Conservation (phyloP, 2,113 vertebrate species). For the Pontoporia blainvillei region DNA sequence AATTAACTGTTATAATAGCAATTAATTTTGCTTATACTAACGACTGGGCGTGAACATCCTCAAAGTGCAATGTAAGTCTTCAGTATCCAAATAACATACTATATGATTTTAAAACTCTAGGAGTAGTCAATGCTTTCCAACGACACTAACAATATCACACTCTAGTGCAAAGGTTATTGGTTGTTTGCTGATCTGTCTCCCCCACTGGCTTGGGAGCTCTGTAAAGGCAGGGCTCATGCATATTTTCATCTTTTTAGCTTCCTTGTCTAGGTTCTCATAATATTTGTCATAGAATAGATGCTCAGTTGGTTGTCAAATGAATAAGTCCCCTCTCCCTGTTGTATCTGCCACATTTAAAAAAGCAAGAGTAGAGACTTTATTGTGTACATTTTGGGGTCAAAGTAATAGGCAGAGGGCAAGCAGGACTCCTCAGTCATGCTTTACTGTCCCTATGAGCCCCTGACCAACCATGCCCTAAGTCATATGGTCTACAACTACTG, state of each 20-base stretch:
- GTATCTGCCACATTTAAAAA: conserved; percentile 16
- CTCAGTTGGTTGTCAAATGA: neutral
- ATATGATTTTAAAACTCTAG: neutral
- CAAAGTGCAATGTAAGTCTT: neutral
- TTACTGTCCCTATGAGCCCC: neutral
- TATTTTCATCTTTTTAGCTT: neutral
- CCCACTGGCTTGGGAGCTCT: neutral
- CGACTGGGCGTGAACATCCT: neutral
- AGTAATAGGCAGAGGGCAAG: neutral
- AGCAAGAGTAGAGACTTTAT: neutral
- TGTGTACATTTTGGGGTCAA: neutral
- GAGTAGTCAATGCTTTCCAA: neutral
- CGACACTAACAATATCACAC: neutral
- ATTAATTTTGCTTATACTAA: conserved; percentile 7
- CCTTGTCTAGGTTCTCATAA: neutral
- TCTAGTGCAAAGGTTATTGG: neutral
- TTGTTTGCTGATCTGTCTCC: neutral
- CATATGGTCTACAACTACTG: neutral
- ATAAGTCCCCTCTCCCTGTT: neutral
- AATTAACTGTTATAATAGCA: neutral
- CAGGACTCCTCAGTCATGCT: neutral
- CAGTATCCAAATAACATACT: neutral
- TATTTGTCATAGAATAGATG: neutral
- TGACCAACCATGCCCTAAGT: neutral
- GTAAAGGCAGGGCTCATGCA: neutral